Conservation (phyloP, 2,113 vertebrate species). For the Lagenorhynchus albirostris region DNA sequence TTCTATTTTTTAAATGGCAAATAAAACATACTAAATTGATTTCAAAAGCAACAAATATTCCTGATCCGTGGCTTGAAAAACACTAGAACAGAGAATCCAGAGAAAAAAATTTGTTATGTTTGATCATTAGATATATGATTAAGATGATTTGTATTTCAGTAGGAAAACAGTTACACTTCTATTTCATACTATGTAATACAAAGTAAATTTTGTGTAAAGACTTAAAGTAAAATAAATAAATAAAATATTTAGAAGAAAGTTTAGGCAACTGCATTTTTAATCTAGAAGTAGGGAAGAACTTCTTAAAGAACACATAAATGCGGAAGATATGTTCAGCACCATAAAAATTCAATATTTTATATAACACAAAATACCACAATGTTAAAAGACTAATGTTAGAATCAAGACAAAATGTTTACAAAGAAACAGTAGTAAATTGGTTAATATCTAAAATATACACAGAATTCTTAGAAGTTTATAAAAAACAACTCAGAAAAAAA, state of each 20-base stretch:
- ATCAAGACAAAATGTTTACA: neutral
- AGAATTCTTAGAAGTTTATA: neutral
- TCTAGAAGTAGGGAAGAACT: neutral
- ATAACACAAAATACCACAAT: neutral
- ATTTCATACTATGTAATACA: neutral
- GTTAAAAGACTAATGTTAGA: neutral
- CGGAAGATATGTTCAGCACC: neutral
- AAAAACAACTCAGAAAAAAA: neutral
- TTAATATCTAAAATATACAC: neutral
- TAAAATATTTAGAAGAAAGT: neutral
- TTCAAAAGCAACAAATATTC: neutral
- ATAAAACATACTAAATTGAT: neutral
- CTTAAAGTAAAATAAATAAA: neutral
- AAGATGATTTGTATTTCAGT: neutral
- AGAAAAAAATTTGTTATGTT: neutral
- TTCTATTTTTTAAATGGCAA: neutral
- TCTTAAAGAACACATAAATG: neutral
- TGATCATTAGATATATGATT: conserved; percentile 9
- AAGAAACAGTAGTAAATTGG: neutral
- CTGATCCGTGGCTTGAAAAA: neutral
- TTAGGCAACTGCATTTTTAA: neutral
- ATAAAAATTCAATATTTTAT: neutral
- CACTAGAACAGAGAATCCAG: neutral
- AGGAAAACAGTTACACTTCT: neutral
- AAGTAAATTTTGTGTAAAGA: neutral